Evolutionary conservation across 2,797 vertebrate species (phyloP).

Genomic region (Macropodus opercularis): DNA sequence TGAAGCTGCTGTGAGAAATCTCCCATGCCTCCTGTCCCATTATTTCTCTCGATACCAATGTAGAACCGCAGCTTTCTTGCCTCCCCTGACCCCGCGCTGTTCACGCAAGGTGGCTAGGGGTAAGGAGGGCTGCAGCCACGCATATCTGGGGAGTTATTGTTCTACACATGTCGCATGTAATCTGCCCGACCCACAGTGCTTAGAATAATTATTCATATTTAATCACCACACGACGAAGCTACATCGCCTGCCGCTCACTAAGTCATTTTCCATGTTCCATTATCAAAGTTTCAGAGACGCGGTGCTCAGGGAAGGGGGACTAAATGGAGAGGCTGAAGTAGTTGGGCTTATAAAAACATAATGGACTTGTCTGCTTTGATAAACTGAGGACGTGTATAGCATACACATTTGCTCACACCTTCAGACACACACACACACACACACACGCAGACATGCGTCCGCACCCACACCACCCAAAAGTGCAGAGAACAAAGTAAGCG

Average conservation of each 20-base stretch:
- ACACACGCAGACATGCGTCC: too few relatives aligned
- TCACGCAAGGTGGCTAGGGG: constrained; percentile 45
- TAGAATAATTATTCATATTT: constrained; percentile 88
- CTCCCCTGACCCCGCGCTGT: constrained; percentile 52
- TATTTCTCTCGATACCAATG: constrained; percentile 29
- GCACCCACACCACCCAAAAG: constrained; percentile 54
- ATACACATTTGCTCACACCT: constrained; percentile 67
- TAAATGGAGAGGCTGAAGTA: constrained; percentile 85
- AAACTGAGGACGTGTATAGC: constrained; percentile 76
- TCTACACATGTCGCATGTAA: constrained; percentile 84
- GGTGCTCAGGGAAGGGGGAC: constrained; percentile 73
- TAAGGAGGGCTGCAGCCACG: constrained; percentile 59
- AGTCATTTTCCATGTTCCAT: constrained; percentile 87
- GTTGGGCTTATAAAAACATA: constrained; percentile 88
- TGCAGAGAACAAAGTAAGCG: constrained; percentile 54
- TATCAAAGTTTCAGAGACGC: constrained; percentile 86
- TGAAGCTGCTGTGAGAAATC: constrained; percentile 35
- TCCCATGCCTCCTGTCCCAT: constrained; percentile 31
- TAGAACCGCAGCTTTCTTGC: constrained; percentile 37
- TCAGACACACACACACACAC: constrained; percentile 26
- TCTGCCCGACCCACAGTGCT: constrained; percentile 78
- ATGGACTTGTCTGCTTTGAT: constrained; percentile 84
- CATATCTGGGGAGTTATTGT: constrained; percentile 81
- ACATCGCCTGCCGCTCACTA: constrained; percentile 77
- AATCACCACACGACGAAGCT: constrained; percentile 77